Percentiles rank a stretch among this genome's conserved stretches.
phyloP scores from a whole-genome alignment of 2,797 vertebrate species.

The Pangasius djambal region DNA sequence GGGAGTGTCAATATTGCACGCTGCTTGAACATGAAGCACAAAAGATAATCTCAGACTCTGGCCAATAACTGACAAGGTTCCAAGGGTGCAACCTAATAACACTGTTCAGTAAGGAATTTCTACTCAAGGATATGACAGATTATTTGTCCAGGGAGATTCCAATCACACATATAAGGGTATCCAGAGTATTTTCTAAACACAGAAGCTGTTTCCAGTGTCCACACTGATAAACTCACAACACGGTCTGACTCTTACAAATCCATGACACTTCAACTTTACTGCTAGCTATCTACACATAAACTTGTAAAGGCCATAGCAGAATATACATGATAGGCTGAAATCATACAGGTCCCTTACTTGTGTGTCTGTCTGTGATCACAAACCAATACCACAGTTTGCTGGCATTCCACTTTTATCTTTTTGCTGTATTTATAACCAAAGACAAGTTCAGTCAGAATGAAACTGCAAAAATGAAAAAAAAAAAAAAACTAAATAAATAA shows the following conservation, averaged over 20 bases:
- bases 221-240: not conserved
- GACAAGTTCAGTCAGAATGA: not conserved
- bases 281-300: not conserved
- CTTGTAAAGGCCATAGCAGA: not conserved
- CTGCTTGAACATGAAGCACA: not conserved
- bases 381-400: not conserved
- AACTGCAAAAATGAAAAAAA: not conserved
- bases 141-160: not conserved
- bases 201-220: not conserved
- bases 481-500: not conserved
- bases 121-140: not conserved
- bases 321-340: not conserved
- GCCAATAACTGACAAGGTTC: not conserved
- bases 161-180: not conserved
- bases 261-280: not conserved
- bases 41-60: not conserved
- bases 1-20: not conserved
- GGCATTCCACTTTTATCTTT: not conserved
- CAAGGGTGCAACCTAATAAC: not conserved
- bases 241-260: not conserved
- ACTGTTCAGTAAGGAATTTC: not conserved
- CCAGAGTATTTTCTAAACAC: not conserved
- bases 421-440: not conserved
- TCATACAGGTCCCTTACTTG: not conserved
- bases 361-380: not conserved